Conservation (phyloP, 2,888 invertebrate genomes). For the Ditula angustiorana region DNA sequence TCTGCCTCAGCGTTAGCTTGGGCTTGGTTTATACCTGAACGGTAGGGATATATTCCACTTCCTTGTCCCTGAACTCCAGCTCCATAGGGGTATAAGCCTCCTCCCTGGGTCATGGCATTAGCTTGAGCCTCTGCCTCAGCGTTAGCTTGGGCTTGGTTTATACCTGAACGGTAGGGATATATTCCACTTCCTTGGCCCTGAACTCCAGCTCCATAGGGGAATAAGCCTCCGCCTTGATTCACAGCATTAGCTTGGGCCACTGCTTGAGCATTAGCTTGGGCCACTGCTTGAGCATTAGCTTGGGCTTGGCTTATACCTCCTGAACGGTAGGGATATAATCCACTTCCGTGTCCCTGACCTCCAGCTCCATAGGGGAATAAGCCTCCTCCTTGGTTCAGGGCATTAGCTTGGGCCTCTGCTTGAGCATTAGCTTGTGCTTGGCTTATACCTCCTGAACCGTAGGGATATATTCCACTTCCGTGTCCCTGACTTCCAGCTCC, state of each 20-base stretch:
- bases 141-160: background rate
- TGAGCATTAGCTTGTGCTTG: background rate
- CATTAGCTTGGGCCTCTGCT: background rate
- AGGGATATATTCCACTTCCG: background rate
- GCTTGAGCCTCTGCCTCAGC: slow-evolving; percentile 4
- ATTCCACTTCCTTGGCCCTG: background rate
- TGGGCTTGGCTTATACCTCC: background rate
- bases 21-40: background rate
- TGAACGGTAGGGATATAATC: background rate
- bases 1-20: background rate
- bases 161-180: background rate
- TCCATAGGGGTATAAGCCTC: no score
- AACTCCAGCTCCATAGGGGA: no score
- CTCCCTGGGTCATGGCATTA: slow-evolving; percentile 40
- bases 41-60: no score
- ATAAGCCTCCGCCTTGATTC: slow-evolving; percentile 16
- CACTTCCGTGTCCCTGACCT: background rate
- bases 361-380: background rate
- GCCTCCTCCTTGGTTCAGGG: background rate
- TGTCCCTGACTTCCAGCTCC: no score
- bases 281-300: background rate
- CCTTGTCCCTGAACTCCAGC: no score
- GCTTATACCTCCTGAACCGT: background rate
- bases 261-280: background rate
- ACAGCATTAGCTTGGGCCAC: slow-evolving; percentile 24